Conservation (phyloP, 2,797 vertebrate species). For the Tiaroga cobitis region DNA sequence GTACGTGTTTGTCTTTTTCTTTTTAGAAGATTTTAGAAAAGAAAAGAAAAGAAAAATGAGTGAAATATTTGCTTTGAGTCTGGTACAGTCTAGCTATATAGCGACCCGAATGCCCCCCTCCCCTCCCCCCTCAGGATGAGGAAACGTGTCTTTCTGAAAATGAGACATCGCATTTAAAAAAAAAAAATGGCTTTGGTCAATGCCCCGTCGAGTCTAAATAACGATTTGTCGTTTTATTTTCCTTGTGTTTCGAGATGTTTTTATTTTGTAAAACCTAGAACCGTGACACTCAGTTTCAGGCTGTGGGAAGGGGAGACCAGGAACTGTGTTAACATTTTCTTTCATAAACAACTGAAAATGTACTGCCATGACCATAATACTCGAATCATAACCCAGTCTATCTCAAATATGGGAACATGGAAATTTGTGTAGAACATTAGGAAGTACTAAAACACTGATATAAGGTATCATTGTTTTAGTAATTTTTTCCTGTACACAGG, state of each 20-base stretch:
- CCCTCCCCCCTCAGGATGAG: slow-evolving; percentile 54
- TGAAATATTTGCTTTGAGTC: slow-evolving; percentile 65
- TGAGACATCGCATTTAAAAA: slow-evolving; percentile 55
- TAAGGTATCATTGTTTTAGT: background rate
- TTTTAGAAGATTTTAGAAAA: slow-evolving; percentile 55
- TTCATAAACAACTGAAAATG: background rate
- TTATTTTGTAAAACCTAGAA: slow-evolving; percentile 4
- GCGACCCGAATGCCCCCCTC: slow-evolving; percentile 60
- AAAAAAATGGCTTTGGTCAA: slow-evolving; percentile 59
- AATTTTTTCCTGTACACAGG: too few species aligned
- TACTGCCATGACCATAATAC: background rate
- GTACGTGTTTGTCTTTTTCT: slow-evolving; percentile 74
- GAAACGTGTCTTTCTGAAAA: slow-evolving; percentile 59
- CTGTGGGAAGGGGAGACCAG: background rate
- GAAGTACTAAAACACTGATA: too few species aligned
- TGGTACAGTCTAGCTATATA: slow-evolving; percentile 70
- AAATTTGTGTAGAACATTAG: too few species aligned
- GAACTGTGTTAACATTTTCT: background rate
- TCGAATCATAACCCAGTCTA: background rate
- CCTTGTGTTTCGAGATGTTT: background rate
- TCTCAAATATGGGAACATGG: background rate
- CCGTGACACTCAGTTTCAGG: background rate
- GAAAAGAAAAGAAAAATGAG: slow-evolving; percentile 58
- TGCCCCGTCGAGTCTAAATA: slow-evolving; percentile 2
- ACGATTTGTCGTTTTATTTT: background rate